A percentile compares a stretch with the other conserved stretches of the same genome.
These are phyloP conservation scores for Crotalus helleri DNA, from an alignment of 2,113 vertebrate genomes.

Conservation along the genomic window DNA sequence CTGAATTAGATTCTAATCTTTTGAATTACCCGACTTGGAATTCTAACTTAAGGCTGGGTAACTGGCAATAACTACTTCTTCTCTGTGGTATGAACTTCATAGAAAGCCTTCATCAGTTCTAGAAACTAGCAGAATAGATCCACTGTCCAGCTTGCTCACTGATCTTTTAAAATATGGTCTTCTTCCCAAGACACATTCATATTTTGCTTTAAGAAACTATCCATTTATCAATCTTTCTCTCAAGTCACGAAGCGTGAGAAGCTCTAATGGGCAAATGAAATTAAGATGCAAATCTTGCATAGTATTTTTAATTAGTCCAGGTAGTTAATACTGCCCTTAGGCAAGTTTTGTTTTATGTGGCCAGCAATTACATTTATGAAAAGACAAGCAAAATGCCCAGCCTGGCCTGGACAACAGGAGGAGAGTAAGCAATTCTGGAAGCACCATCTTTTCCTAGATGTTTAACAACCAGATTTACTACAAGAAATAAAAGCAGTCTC, in stretches of 20 bases:
- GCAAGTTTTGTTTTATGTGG: slow-evolving; percentile 5
- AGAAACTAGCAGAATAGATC: not conserved
- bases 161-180: not conserved
- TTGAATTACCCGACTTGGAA: not conserved
- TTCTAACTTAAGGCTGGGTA: not conserved
- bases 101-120: not conserved
- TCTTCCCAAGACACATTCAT: not conserved
- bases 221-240: not conserved
- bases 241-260: not conserved
- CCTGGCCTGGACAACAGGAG: not conserved
- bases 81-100: not conserved
- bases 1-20: not conserved
- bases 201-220: not conserved
- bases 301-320: not conserved
- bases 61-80: not conserved
- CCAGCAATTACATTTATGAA: not conserved
- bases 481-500: not conserved
- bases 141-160: not conserved
- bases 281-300: not conserved
- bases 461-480: slow-evolving; percentile 10
- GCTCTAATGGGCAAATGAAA: not conserved
- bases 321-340: slow-evolving; percentile 36
- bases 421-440: not conserved
- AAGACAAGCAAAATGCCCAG: not conserved
- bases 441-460: not conserved